Conservation (phyloP, 1,140 invertebrate species). For the Armadillidium nasatum region DNA sequence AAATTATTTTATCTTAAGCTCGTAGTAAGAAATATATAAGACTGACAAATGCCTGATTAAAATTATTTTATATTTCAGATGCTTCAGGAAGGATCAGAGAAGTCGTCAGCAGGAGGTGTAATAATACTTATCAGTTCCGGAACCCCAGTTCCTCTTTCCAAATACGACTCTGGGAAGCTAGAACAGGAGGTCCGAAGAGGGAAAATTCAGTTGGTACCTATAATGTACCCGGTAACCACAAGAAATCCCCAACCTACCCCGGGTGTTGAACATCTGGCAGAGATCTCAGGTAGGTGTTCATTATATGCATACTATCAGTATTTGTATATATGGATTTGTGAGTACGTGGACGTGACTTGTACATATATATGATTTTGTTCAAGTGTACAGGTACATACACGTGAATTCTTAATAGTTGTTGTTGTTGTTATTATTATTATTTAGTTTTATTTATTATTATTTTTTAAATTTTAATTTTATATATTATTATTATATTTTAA, state of each 20-base stretch:
- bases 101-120: conserved; percentile 36
- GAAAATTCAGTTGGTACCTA: conserved; percentile 37
- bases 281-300: conserved; percentile 35
- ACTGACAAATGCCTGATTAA: not conserved
- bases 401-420: too few species aligned
- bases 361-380: too few species aligned
- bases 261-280: conserved; percentile 37
- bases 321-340: too few species aligned
- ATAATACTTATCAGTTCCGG: conserved; percentile 39
- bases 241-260: conserved; percentile 33
- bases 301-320: too few species aligned
- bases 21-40: too few species aligned
- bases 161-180: conserved; percentile 33
- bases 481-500: too few species aligned
- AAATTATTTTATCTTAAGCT: too few species aligned
- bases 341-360: too few species aligned
- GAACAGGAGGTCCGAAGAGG: conserved; percentile 24
- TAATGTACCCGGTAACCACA: conserved; percentile 38
- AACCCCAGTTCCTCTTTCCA: conserved; percentile 31
- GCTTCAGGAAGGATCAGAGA: conserved; percentile 25
- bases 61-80: conserved; percentile 23
- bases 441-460: too few species aligned
- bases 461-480: too few species aligned
- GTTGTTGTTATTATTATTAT: too few species aligned
- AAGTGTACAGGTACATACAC: too few species aligned